A percentile compares a stretch with the other conserved stretches of the same genome.
Conservation (phyloP, 2,888 invertebrate genomes). For the Papilio protenor region DNA sequence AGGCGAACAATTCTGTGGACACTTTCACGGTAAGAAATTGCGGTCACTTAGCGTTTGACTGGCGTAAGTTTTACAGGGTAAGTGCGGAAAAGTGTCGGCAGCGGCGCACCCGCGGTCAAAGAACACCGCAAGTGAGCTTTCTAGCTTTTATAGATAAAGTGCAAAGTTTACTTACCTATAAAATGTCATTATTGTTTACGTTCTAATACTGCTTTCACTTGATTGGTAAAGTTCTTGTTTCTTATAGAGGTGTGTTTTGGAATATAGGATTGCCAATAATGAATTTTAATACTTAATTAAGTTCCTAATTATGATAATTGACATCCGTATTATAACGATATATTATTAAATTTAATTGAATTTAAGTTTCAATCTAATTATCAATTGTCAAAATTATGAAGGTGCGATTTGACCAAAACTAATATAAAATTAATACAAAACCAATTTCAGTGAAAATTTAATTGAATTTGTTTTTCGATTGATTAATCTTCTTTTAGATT, state of each 20-base stretch:
- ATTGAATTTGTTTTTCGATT: too few relatives aligned
- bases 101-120: constrained; percentile 54
- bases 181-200: not conserved
- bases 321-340: too few relatives aligned
- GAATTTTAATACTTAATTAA: too few relatives aligned
- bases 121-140: constrained; percentile 62
- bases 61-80: constrained; percentile 60
- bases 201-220: not conserved
- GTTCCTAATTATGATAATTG: too few relatives aligned
- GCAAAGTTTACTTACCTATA: constrained; percentile 23
- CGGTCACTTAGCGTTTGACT: constrained; percentile 63
- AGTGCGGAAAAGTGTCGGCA: constrained; percentile 74
- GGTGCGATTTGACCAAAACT: too few relatives aligned
- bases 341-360: too few relatives aligned
- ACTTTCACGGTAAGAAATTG: constrained; percentile 67
- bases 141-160: constrained; percentile 16
- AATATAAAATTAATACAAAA: too few relatives aligned
- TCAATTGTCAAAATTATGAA: too few relatives aligned
- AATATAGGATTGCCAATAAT: too few relatives aligned
- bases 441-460: too few relatives aligned
- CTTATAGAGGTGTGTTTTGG: not conserved
- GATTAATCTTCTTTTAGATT: too few relatives aligned
- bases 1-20: constrained; percentile 64
- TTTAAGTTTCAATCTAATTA: too few relatives aligned
- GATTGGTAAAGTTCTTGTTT: not conserved